These are phyloP conservation scores for Aleiodes alternator DNA, from an alignment of 2,888 invertebrate genomes.

Conservation along the genomic window DNA sequence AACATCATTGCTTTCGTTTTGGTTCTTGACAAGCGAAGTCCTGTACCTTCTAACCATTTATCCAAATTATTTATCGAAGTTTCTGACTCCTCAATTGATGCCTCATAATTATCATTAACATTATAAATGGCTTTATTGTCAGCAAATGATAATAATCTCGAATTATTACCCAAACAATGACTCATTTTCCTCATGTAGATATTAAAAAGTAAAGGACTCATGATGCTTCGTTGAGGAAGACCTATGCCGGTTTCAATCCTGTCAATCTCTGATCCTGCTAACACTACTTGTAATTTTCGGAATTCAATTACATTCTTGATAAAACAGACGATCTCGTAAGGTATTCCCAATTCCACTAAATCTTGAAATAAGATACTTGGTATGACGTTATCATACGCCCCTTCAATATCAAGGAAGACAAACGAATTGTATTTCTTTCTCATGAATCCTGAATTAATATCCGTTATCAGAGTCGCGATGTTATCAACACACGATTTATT, in stretches of 20 bases:
- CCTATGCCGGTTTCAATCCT: neutral
- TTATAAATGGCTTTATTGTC: neutral
- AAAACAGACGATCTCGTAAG: neutral
- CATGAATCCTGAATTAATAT: conserved; percentile 6
- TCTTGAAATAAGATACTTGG: neutral
- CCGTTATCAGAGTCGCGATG: conserved; percentile 1
- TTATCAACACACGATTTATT: conserved; percentile 30
- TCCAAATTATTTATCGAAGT: neutral
- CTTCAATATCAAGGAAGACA: conserved; percentile 41
- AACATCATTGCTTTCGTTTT: neutral
- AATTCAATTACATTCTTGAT: no score
- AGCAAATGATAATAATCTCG: neutral
- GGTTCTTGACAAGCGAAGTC: neutral
- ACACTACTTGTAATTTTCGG: no score
- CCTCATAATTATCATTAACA: neutral
- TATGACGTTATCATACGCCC: conserved; percentile 40
- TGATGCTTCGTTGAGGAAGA: neutral
- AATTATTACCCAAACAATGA: neutral
- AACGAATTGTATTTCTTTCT: neutral
- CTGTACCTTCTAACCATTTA: neutral
- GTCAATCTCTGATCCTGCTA: neutral
- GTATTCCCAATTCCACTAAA: neutral
- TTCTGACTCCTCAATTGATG: neutral
- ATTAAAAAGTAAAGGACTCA: neutral
- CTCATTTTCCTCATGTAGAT: conserved; percentile 2